phyloP scores from a whole-genome alignment of 2,888 invertebrate species.

The Achlya flavicornis region DNA sequence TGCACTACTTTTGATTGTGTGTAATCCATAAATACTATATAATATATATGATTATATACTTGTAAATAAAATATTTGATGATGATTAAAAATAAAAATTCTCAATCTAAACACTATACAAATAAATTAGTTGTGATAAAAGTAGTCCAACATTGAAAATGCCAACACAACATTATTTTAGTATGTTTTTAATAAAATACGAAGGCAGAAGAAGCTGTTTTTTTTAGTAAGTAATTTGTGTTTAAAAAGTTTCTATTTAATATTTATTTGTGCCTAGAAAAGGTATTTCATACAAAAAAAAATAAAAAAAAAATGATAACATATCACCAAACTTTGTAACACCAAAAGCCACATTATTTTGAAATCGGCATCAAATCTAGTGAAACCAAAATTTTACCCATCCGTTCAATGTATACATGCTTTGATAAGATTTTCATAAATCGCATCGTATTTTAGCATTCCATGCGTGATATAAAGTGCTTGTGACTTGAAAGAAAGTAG shows the following conservation, averaged over 20 bases:
- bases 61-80: background rate
- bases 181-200: background rate
- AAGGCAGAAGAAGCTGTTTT: too few species aligned
- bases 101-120: background rate
- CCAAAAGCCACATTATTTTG: conserved; percentile 3
- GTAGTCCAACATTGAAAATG: background rate
- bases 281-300: background rate
- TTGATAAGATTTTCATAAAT: background rate
- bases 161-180: background rate
- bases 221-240: background rate
- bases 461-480: background rate
- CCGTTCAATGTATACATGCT: background rate
- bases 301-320: background rate
- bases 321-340: background rate
- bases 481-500: background rate
- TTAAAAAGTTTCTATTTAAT: background rate
- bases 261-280: background rate
- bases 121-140: background rate
- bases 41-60: background rate
- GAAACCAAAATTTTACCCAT: background rate
- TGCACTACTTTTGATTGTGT: too few species aligned
- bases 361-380: background rate
- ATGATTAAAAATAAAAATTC: too few species aligned
- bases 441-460: background rate
- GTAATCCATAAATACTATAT: background rate